phyloP scores from a whole-genome alignment of 2,888 invertebrate genomes.

The Dolomedes plantarius region DNA sequence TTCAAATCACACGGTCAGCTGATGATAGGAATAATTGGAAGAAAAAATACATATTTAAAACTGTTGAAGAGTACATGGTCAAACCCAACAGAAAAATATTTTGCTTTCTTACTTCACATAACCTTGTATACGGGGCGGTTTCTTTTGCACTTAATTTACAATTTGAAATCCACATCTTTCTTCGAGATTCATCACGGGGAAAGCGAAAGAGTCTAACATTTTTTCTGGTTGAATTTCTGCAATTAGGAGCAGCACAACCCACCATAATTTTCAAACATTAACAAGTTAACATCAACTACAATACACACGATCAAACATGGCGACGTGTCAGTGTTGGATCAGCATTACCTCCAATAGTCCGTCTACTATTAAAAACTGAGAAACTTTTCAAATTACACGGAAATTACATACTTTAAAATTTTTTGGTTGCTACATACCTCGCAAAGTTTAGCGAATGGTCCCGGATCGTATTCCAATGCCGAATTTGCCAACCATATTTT shows the following conservation, averaged over 20 bases:
- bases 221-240: constrained; percentile 54
- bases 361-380: too few relatives aligned
- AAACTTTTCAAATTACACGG: too few relatives aligned
- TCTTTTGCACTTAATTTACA: constrained; percentile 21
- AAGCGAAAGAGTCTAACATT: constrained; percentile 54
- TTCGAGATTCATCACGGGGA: constrained; percentile 45
- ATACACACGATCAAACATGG: constrained; percentile 1
- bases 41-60: too few relatives aligned
- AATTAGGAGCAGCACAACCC: constrained; percentile 47
- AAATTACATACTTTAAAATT: too few relatives aligned
- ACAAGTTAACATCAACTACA: background rate
- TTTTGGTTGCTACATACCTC: constrained; percentile 27
- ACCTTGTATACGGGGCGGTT: constrained; percentile 21
- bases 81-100: too few relatives aligned
- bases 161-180: constrained; percentile 52
- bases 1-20: too few relatives aligned
- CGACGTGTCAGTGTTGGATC: background rate
- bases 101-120: constrained; percentile 42
- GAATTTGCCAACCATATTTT: constrained; percentile 55
- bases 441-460: constrained; percentile 56
- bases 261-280: constrained; percentile 29
- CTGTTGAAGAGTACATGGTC: too few relatives aligned
- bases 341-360: background rate
- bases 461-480: constrained; percentile 38
- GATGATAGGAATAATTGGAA: too few relatives aligned